Evolutionary conservation across 2,888 invertebrate species (phyloP), one percentile per base, ranked within the genome.

Genomic region (Amphipoea lucens): DNA sequence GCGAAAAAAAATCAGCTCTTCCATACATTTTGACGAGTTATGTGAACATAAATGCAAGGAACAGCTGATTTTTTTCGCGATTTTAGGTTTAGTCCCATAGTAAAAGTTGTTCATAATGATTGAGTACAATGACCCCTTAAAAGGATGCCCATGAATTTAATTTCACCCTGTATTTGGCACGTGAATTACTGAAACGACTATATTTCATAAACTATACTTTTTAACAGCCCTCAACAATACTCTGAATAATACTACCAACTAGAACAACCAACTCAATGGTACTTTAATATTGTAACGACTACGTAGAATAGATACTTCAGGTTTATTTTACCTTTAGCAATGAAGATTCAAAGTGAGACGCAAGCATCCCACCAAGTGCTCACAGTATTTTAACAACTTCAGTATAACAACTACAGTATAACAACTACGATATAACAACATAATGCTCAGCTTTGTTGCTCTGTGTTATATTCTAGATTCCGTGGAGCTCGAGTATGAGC

Each of bases 331-430:
- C 17, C 76, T 29, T 20, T n/a, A 23, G 9, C 62, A 11, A 62
- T 68, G 48, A 84, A 84, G 20, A n/a, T 80, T 40, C 67, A 63
- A 84, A 54, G 67, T 72, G 57, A 69, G 57, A 45, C 48, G 14
- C 12, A 29, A 81, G 69, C 62, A 54, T 14, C 60, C 45, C 62
- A 29, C 20, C n/a, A 71, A 82, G 62, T 57, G 45, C 67, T 57
- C 70, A 51, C 60, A 62, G 79, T 54, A n/a, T n/a, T n/a, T n/a
- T 84, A 29, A 63, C n/a, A 40, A 71, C 36, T 45, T 17, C 20
- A 29, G 54, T 65, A 48, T 65, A 70, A 78, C 36, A 36, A 78
- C 54, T 70, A 29, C 4, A 0, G 23, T 78, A 62, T 70, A 62
- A 14, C 45, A 36, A 72, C 62, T 69, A 29, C 7, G 2, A 17